Base-by-base conservation (phyloP, 2,797 vertebrate genomes). In the Spheniscus humboldti region DNA sequence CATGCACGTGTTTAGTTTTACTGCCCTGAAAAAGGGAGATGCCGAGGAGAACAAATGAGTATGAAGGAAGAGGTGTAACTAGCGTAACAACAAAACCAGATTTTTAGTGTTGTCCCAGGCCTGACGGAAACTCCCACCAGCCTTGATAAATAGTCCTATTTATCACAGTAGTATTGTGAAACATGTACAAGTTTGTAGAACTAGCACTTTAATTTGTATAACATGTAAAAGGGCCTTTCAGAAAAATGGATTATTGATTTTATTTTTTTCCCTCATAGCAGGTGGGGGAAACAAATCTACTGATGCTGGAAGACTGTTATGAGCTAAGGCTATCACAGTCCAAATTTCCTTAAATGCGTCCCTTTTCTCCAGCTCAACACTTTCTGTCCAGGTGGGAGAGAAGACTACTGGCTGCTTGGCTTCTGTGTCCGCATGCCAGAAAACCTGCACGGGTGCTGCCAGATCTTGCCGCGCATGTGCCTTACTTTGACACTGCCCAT, bases 381-480 rank as follows among this genome's bases (percentile, higher is more conserved):
- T 41, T 88, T 73, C 45, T 41, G 20, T 33, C 35, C 73, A 71
- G 27, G 18, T 30, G 31, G n/a, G 14, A 82, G 43, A 76, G 45
- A 45, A 28, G 31, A 23, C 59, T 41, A 7, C 31, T 31, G 37
- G 6, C 64, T 41, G 28, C 31, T 69, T n/a, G 25, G 12, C 16
- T 55, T 35, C 2, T 66, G 47, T 15, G 39, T 62, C 47, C 52
- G 33, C 4, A 0, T 13, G 64, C 60, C 60, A n/a, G 41, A 47
- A 64, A 60, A 77, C 9, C 63, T 45, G 19, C 28, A 4, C 13
- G 22, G 56, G 25, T 48, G 66, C 80, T 83, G 31, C 41, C 3
- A 2, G 50, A 11, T 35, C 48, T 23, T 30, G 28, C 37, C 1
- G 2, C 43, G 64, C 17, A 6, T 1, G 5, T 23, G 57, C 63